Conservation (phyloP, 2,888 invertebrate species). For the Cabera pusaria region DNA sequence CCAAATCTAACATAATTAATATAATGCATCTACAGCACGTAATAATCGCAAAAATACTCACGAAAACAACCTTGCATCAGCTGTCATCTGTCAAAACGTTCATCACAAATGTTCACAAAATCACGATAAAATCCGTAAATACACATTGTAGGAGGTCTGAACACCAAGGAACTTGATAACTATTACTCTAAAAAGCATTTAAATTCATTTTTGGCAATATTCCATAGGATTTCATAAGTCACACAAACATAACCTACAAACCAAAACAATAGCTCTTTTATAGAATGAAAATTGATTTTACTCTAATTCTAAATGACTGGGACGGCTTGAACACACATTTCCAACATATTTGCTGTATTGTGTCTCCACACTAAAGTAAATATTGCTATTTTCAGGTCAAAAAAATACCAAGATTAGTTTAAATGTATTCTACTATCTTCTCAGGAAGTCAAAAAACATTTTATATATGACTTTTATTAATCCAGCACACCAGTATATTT, state of each 20-base stretch:
- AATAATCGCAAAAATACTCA: slow-evolving; percentile 46
- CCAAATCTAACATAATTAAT: neutral
- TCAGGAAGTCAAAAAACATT: no score
- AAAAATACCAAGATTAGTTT: no score
- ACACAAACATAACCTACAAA: slow-evolving; percentile 64
- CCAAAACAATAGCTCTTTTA: slow-evolving; percentile 33
- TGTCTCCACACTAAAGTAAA: no score
- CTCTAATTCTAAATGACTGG: neutral
- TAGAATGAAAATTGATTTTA: slow-evolving; percentile 9
- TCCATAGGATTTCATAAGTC: slow-evolving; percentile 52
- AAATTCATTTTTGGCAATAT: slow-evolving; percentile 66
- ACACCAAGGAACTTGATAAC: slow-evolving; percentile 36
- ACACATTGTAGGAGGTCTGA: slow-evolving; percentile 40
- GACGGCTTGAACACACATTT: neutral
- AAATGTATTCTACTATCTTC: no score
- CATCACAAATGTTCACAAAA: slow-evolving; percentile 77
- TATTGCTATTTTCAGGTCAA: no score
- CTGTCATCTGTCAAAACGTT: slow-evolving; percentile 79
- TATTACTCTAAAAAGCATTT: slow-evolving; percentile 42
- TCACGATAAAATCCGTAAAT: slow-evolving; percentile 49
- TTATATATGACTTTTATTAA: no score
- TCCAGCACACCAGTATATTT: no score
- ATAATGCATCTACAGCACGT: neutral
- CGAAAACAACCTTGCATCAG: slow-evolving; percentile 51
- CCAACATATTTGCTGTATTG: no score